Evolutionary conservation across 2,113 vertebrate species (phyloP).

Genomic region (Albula glossodonta): DNA sequence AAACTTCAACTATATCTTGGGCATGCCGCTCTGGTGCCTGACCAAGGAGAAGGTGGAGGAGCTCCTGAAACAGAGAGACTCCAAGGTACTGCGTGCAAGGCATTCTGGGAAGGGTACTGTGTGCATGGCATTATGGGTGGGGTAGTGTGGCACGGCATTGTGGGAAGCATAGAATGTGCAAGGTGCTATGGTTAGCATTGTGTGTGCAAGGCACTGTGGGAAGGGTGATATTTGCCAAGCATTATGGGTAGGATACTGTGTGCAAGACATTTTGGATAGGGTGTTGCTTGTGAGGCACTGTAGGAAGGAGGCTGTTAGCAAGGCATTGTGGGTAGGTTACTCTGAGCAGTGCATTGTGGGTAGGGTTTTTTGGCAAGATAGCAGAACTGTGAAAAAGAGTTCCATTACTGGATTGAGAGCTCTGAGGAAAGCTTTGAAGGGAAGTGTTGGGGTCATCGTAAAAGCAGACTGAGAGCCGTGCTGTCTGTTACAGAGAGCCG

Average conservation of each 20-base stretch:
- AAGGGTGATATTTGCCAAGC: neutral
- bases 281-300: neutral
- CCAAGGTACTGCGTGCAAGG: conserved; percentile 75
- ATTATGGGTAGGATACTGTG: conserved; percentile 74
- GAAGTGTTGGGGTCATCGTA: neutral
- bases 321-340: neutral
- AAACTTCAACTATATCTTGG: conserved; percentile 98
- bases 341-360: neutral
- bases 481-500: conserved; percentile 73
- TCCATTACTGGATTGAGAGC: too few species aligned
- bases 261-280: neutral
- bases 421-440: neutral
- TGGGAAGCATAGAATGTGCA: neutral
- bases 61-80: conserved; percentile 90
- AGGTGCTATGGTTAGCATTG: neutral
- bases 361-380: too few species aligned
- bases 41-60: conserved; percentile 97
- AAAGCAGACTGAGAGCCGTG: neutral
- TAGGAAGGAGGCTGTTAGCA: neutral
- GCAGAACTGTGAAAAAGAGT: too few species aligned
- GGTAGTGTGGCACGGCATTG: neutral
- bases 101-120: neutral
- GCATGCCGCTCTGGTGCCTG: conserved; percentile 97
- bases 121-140: neutral
- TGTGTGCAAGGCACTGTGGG: neutral